phyloP scores from a whole-genome alignment of 1,140 invertebrate genomes.

The Habropoda laboriosa region DNA sequence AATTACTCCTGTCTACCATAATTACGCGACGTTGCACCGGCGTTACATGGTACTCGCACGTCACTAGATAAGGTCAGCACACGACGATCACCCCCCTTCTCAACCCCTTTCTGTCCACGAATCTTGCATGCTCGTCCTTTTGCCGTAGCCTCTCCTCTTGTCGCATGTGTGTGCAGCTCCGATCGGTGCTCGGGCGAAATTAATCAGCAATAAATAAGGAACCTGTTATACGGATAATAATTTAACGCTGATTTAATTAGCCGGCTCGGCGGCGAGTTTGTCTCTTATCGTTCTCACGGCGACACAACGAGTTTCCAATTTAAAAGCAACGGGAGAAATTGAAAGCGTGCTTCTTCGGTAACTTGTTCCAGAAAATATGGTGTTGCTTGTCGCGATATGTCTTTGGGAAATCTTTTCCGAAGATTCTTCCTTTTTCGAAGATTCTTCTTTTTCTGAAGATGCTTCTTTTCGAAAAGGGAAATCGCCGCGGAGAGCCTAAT shows the following conservation, averaged over 20 bases:
- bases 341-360: too few relatives aligned
- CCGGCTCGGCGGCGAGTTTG: not conserved
- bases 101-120: not conserved
- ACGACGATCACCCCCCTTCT: not conserved
- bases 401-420: not conserved
- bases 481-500: too few relatives aligned
- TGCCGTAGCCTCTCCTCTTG: not conserved
- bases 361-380: not conserved
- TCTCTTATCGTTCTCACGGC: not conserved
- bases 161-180: not conserved
- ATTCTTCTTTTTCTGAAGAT: too few relatives aligned
- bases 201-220: slow-evolving; percentile 35
- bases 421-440: too few relatives aligned
- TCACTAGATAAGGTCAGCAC: slow-evolving; percentile 58
- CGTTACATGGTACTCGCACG: slow-evolving; percentile 41
- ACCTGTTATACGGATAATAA: slow-evolving; percentile 29
- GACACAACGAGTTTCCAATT: not conserved
- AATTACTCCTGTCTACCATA: slow-evolving; percentile 62
- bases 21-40: slow-evolving; percentile 56
- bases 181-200: slow-evolving; percentile 4
- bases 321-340: not conserved
- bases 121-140: slow-evolving; percentile 13
- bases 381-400: not conserved
- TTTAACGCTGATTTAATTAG: slow-evolving; percentile 43
- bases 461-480: not conserved